phyloP scores from a whole-genome alignment of 2,797 vertebrate genomes.

The Thalassophryne amazonica region DNA sequence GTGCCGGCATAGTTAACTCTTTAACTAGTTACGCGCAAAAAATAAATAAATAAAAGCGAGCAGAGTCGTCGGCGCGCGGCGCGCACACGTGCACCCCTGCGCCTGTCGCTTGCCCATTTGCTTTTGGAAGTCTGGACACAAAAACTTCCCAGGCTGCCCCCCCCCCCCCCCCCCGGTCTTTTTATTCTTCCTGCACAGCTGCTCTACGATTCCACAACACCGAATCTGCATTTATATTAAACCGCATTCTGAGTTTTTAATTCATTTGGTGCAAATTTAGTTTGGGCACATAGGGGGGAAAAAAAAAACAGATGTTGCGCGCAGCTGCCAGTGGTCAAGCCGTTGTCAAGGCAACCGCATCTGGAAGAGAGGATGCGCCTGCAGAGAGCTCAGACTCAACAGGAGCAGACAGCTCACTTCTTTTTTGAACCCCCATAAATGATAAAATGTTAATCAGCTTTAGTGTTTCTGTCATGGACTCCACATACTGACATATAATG shows the following conservation, averaged over 20 bases:
- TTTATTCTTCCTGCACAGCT: slow-evolving; percentile 16
- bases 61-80: no score
- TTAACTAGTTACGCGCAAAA: slow-evolving; percentile 65
- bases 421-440: no score
- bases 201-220: background rate
- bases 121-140: slow-evolving; percentile 32
- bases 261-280: no score
- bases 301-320: background rate
- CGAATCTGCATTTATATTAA: no score
- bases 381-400: slow-evolving; percentile 12
- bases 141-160: slow-evolving; percentile 54
- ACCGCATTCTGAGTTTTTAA: no score
- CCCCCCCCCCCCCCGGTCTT: no score
- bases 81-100: no score
- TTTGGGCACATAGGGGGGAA: background rate
- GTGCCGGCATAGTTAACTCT: slow-evolving; percentile 72
- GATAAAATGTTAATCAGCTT: no score
- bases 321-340: slow-evolving; percentile 36
- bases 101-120: slow-evolving; percentile 46
- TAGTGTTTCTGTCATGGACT: no score
- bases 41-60: background rate
- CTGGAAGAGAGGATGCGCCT: slow-evolving; percentile 46
- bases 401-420: no score
- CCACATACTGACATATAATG: no score
- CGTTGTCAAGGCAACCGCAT: slow-evolving; percentile 76